A percentile compares a stretch with the other conserved stretches of the same genome.
These are phyloP conservation scores for Drosophila sp. DNA, from an alignment of 1,140 invertebrate species.

Conservation along the genomic window DNA sequence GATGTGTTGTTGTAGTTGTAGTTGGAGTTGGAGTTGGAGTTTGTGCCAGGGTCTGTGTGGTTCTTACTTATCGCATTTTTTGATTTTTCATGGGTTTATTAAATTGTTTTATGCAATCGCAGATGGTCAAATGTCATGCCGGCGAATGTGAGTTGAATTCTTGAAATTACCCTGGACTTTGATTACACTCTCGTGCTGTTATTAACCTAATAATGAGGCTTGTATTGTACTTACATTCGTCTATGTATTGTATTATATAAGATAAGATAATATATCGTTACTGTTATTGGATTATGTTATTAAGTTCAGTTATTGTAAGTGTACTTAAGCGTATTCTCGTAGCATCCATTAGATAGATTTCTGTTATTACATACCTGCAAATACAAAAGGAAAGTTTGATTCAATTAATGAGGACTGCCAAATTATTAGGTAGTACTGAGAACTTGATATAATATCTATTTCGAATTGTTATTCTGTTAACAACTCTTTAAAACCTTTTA, in stretches of 20 bases:
- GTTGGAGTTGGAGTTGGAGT: conserved; percentile 21
- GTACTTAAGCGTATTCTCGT: conserved; percentile 1
- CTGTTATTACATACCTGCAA: conserved; percentile 59
- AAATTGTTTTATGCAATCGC: conserved; percentile 69
- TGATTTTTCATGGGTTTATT: conserved; percentile 81
- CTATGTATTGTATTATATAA: background rate
- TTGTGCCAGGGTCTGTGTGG: conserved; percentile 5
- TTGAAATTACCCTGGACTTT: conserved; percentile 51
- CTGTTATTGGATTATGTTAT: conserved; percentile 6
- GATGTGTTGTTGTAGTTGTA: too few relatives aligned
- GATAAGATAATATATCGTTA: conserved; percentile 13
- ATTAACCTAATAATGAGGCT: conserved; percentile 37
- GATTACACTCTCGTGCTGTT: conserved; percentile 51
- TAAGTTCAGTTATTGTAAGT: background rate
- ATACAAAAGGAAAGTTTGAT: conserved; percentile 18
- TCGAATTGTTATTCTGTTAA: too few relatives aligned
- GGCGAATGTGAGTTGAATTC: conserved; percentile 45
- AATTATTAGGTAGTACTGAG: too few relatives aligned
- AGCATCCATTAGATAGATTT: background rate
- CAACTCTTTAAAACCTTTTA: background rate
- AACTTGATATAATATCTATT: too few relatives aligned
- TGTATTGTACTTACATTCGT: background rate
- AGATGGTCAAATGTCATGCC: conserved; percentile 55
- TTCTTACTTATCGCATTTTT: conserved; percentile 70
- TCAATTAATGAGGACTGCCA: conserved; percentile 23